Evolutionary conservation across 2,888 invertebrate genomes (phyloP), one percentile per base, ranked within the genome.

Genomic region (Pantelozetes paolii): DNA sequence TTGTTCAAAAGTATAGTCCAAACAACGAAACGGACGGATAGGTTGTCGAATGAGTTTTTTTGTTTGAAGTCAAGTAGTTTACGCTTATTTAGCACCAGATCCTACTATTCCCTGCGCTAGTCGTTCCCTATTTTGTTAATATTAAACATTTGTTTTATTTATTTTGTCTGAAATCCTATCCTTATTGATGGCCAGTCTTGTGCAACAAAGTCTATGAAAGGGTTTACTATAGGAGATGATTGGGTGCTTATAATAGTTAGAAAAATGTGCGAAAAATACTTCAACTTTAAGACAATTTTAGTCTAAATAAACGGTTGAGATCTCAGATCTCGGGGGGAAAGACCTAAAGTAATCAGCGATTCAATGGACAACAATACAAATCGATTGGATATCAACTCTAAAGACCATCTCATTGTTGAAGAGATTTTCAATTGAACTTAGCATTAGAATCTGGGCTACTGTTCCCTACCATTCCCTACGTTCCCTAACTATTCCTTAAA

Each of bases 181-280:
- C 45, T 45, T 45, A 45, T 45, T 45, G 45, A 45, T 45, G 45
- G 45, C 45, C 45, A 45, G 45, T 18, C 45, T 45, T 45, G 45
- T 45, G 18, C 3, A 9, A 45, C 5, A 36, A 9, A 45, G 45
- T 18, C 15, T 18, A 45, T 45, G 45, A 6, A 45, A 45, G 45
- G 6, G 45, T 45, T n/a, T 45, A 15, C 45, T 45, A 13, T 45
- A 45, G 45, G n/a, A 45, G 15, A 45, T 45, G 45, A 45, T 18
- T 15, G 45, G 18, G 13, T 45, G 9, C 5, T 45, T 2, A n/a
- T 2, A 11, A 15, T n/a, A 45, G 2, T 45, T 2, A 45, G 45
- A 45, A 45, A 18, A 45, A 45, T n/a, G n/a, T n/a, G 45, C 15
- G 45, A 45, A 3, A 45, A 45, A 45, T 45, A 45, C 45, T 45